These are phyloP conservation scores for Zygaena filipendulae DNA, from an alignment of 2,888 invertebrate genomes.

Conservation along the genomic window DNA sequence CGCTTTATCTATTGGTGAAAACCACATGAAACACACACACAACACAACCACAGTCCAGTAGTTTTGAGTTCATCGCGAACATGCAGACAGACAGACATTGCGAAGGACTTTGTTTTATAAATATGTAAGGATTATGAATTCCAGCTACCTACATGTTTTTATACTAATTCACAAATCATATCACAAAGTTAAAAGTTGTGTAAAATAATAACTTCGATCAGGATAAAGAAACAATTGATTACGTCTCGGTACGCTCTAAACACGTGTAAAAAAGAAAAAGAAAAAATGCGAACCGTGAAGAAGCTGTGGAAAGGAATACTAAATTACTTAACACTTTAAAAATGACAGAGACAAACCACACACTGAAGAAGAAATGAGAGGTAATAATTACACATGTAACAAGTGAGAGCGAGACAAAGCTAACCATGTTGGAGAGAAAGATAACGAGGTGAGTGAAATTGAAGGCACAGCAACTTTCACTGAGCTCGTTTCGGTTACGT, in stretches of 20 bases:
- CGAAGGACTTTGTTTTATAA: too few species aligned
- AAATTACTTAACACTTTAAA: constrained; percentile 23
- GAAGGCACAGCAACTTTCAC: constrained; percentile 59
- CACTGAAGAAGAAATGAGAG: constrained; percentile 29
- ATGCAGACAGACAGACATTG: too few species aligned
- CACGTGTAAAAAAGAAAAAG: constrained; percentile 51
- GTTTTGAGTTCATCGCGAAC: too few species aligned
- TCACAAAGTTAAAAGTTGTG: too few species aligned
- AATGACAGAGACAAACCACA: constrained; percentile 28
- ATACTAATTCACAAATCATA: too few species aligned
- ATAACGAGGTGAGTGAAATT: constrained; percentile 58
- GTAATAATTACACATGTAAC: constrained; percentile 16
- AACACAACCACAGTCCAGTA: too few species aligned
- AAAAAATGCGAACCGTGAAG: constrained; percentile 43
- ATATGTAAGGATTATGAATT: too few species aligned
- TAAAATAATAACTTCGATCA: too few species aligned
- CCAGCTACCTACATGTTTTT: too few species aligned
- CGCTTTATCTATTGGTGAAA: too few species aligned
- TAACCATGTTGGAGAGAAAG: constrained; percentile 41
- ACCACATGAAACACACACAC: too few species aligned
- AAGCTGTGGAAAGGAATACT: constrained; percentile 36
- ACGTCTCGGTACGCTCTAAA: constrained; percentile 40
- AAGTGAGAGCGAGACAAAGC: constrained; percentile 33
- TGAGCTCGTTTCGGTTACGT: constrained; percentile 62
- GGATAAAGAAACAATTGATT: constrained; percentile 55